phyloP scores from a whole-genome alignment of 1,140 invertebrate genomes.

The Holotrichia oblita region DNA sequence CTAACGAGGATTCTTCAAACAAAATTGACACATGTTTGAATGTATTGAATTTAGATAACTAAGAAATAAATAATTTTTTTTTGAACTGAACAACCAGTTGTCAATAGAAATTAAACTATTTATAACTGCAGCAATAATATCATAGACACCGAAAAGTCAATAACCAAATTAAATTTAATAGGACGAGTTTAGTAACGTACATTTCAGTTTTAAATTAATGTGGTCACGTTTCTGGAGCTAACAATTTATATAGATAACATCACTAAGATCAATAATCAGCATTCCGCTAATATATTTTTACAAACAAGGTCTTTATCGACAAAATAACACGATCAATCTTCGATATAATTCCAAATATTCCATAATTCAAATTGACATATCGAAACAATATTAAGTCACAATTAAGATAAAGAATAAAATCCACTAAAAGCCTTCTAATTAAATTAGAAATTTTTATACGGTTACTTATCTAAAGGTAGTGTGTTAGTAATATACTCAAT shows the following conservation, averaged over 20 bases:
- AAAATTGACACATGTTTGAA: background rate
- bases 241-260: slow-evolving; percentile 29
- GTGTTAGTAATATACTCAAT: background rate
- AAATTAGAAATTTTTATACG: slow-evolving; percentile 2
- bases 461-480: slow-evolving; percentile 5
- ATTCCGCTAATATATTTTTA: slow-evolving; percentile 9
- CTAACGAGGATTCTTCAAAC: background rate
- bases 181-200: background rate
- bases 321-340: slow-evolving; percentile 14
- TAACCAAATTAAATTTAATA: slow-evolving; percentile 35
- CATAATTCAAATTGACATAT: slow-evolving; percentile 5
- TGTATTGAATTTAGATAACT: background rate
- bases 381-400: slow-evolving; percentile 22
- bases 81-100: background rate
- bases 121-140: background rate
- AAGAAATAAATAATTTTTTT: background rate
- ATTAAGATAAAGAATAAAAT: slow-evolving; percentile 26
- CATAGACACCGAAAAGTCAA: background rate
- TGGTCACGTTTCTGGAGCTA: background rate
- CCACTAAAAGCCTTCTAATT: slow-evolving; percentile 13
- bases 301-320: background rate
- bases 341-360: slow-evolving; percentile 1
- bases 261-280: slow-evolving; percentile 10
- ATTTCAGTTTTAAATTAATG: slow-evolving; percentile 10
- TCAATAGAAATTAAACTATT: background rate